Evolutionary conservation across 2,888 invertebrate genomes (phyloP).

Genomic region (Junonia oenone): DNA sequence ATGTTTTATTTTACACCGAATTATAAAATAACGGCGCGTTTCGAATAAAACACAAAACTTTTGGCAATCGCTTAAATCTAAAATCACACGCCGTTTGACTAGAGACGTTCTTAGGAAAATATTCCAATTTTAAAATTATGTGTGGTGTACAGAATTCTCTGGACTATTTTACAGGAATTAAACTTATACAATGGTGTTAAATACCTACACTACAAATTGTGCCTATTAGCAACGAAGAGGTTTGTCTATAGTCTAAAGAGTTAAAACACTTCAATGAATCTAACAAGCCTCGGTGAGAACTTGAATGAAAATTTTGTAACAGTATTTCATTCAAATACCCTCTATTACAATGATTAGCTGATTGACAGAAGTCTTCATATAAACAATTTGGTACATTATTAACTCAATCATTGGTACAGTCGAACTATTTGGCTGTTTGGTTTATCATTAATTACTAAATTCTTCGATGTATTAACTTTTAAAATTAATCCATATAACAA

Average conservation of each 20-base stretch:
- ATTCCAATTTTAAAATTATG: neutral
- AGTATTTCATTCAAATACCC: no score
- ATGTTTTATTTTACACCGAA: slow-evolving; percentile 55
- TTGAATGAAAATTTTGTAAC: no score
- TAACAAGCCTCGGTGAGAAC: no score
- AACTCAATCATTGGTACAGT: no score
- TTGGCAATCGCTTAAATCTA: slow-evolving; percentile 21
- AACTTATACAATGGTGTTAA: neutral
- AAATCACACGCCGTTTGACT: slow-evolving; percentile 30
- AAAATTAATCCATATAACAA: no score
- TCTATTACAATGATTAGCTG: no score
- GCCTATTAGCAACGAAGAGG: neutral
- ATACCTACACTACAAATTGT: neutral
- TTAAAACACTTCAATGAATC: neutral
- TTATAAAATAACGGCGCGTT: slow-evolving; percentile 47
- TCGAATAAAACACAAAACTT: slow-evolving; percentile 13
- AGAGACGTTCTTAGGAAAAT: slow-evolving; percentile 17
- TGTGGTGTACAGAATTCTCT: neutral
- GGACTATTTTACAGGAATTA: neutral
- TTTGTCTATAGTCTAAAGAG: neutral
- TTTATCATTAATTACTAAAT: no score
- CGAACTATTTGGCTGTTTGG: no score
- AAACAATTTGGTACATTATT: no score
- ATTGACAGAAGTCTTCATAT: no score
- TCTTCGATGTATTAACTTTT: no score